Percentiles rank a stretch among this genome's conserved stretches.
Conservation (phyloP, 2,113 vertebrate genomes). For the Gallinago undulata region DNA sequence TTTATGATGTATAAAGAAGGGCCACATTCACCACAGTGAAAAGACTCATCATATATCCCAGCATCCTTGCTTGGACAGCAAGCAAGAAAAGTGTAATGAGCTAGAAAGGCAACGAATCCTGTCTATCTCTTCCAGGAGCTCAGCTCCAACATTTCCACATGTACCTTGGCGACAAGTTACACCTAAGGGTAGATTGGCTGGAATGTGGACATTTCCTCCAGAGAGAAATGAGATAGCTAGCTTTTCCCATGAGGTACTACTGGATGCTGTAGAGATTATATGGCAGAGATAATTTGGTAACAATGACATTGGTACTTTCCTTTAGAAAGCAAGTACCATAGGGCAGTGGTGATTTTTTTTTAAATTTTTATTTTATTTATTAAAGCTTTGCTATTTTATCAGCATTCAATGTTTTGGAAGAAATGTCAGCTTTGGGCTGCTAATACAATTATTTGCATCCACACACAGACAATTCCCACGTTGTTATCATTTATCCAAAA, state of each 20-base stretch:
- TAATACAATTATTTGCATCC: conserved; percentile 21
- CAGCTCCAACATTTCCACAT: conserved; percentile 40
- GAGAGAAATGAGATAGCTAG: conserved; percentile 35
- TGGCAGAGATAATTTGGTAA: conserved; percentile 60
- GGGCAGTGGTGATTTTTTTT: conserved; percentile 48
- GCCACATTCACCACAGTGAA: conserved; percentile 69
- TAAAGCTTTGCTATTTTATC: conserved; percentile 65
- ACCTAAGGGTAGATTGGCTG: background rate
- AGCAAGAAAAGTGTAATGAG: conserved; percentile 60
- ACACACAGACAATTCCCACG: conserved; percentile 10
- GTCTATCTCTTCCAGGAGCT: conserved; percentile 54
- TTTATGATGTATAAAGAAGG: conserved; percentile 63
- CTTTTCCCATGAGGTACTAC: conserved; percentile 55
- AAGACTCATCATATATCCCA: conserved; percentile 66
- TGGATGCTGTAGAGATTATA: conserved; percentile 53
- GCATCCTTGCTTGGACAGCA: conserved; percentile 63
- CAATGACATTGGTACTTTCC: conserved; percentile 19
- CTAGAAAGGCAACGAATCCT: conserved; percentile 56
- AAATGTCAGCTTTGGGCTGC: conserved; percentile 59
- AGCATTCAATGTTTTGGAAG: conserved; percentile 64
- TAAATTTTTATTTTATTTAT: background rate
- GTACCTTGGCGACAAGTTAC: conserved; percentile 41
- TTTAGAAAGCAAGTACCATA: conserved; percentile 35
- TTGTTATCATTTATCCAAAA: conserved; percentile 50
- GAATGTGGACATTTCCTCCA: background rate